These are phyloP conservation scores for Laticauda laticaudata DNA, from an alignment of 2,113 vertebrate species.

Conservation along the genomic window DNA sequence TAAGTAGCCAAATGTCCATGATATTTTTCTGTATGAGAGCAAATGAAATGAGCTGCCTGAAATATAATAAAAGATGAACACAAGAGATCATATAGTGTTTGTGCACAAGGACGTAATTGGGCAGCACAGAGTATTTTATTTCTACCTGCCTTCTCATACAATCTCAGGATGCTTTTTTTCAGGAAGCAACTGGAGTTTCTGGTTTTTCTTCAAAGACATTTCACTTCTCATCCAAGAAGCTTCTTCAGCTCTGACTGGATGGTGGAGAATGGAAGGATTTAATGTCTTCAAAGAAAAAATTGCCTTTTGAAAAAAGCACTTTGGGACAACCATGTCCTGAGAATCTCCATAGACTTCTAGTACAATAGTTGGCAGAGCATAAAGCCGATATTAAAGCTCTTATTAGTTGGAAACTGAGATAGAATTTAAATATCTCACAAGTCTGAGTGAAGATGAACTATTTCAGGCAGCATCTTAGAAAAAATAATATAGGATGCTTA, in stretches of 20 bases:
- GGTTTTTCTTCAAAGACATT: too few relatives aligned
- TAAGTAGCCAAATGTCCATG: background rate
- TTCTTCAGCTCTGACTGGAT: too few relatives aligned
- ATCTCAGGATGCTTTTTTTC: too few relatives aligned
- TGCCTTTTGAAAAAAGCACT: too few relatives aligned
- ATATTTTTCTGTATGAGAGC: background rate
- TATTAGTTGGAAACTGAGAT: background rate
- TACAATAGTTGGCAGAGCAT: background rate
- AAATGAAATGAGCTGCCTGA: background rate
- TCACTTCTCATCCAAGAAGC: too few relatives aligned
- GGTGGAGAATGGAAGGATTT: too few relatives aligned
- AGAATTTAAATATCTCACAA: background rate
- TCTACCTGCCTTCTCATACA: background rate
- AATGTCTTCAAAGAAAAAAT: too few relatives aligned
- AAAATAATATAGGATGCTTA: background rate
- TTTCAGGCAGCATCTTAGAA: background rate
- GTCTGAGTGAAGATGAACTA: background rate
- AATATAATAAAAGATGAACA: background rate
- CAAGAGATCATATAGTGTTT: background rate
- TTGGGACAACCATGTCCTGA: too few relatives aligned
- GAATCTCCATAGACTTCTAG: too few relatives aligned
- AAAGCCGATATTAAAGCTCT: background rate
- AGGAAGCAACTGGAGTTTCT: too few relatives aligned
- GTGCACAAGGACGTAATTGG: background rate
- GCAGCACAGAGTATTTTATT: background rate